Evolutionary conservation across 1,140 invertebrate genomes (phyloP).

Genomic region (Nixonia krombeini): DNA sequence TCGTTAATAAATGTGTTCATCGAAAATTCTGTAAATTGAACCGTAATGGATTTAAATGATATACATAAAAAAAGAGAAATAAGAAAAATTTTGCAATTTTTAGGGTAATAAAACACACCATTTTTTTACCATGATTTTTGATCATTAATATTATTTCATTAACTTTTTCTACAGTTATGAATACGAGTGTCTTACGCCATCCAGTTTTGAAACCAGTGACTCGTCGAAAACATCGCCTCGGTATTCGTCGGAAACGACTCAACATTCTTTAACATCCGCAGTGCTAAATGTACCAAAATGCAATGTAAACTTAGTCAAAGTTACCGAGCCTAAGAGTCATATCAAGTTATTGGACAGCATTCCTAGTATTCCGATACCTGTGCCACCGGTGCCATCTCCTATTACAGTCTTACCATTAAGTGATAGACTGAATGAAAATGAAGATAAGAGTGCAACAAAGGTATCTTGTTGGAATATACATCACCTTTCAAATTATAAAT

Average conservation of each 20-base stretch:
- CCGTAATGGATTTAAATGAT: too few relatives aligned
- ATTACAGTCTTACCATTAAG: constrained; percentile 39
- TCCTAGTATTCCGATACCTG: constrained; percentile 61
- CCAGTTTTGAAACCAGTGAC: constrained; percentile 31
- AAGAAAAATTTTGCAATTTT: too few relatives aligned
- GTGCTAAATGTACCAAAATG: constrained; percentile 57
- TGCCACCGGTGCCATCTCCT: constrained; percentile 52
- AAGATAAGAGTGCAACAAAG: constrained; percentile 41
- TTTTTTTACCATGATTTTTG: too few relatives aligned
- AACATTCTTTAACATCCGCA: constrained; percentile 40
- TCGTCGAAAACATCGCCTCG: constrained; percentile 28
- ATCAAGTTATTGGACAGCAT: constrained; percentile 66
- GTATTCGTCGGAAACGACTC: constrained; percentile 4
- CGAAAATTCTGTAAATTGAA: too few relatives aligned
- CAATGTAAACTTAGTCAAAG: constrained; percentile 65
- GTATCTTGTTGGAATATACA: too few relatives aligned
- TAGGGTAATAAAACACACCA: too few relatives aligned
- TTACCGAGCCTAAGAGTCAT: constrained; percentile 61
- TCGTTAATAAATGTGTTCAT: too few relatives aligned
- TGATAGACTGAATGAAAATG: constrained; percentile 49
- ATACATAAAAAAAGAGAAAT: too few relatives aligned
- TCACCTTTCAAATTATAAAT: too few relatives aligned
- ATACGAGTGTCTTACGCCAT: constrained; percentile 23
- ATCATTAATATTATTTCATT: too few relatives aligned
- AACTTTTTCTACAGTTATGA: constrained; percentile 41